Evolutionary conservation across 2,797 vertebrate genomes (phyloP).

Genomic region (Cossypha polioptera): DNA sequence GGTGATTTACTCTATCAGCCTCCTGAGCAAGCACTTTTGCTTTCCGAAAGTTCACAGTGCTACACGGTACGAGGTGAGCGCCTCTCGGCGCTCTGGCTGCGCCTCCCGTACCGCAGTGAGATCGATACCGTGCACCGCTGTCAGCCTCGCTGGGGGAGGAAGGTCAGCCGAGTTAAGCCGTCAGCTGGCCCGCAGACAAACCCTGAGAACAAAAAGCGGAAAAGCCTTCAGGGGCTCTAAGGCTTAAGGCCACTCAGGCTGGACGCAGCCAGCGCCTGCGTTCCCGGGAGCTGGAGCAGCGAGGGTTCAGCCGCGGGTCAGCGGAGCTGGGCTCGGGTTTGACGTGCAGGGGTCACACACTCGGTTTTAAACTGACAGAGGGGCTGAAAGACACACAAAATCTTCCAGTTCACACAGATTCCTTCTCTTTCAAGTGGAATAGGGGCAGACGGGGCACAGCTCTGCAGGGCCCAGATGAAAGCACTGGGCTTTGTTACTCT

Average conservation of each 20-base stretch:
- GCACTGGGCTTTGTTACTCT: not conserved
- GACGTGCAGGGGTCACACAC: rapidly evolving
- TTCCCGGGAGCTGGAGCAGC: not conserved
- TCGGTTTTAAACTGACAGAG: rapidly evolving
- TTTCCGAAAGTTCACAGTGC: slow-evolving; percentile 26
- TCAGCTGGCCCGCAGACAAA: not conserved
- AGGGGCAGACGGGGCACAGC: not conserved
- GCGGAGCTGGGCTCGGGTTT: not conserved
- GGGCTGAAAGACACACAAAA: not conserved
- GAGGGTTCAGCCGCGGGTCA: not conserved
- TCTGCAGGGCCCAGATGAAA: not conserved
- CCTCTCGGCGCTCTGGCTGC: not conserved
- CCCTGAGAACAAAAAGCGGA: not conserved
- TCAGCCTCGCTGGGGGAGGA: not conserved
- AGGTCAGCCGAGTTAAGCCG: not conserved
- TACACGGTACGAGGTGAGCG: not conserved
- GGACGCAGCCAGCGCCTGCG: not conserved
- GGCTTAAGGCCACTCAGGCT: not conserved
- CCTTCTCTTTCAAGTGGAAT: not conserved
- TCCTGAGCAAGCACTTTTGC: slow-evolving; percentile 35
- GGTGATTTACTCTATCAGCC: slow-evolving; percentile 38
- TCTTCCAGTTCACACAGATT: not conserved
- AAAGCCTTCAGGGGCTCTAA: not conserved
- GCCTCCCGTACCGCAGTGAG: slow-evolving; percentile 10
- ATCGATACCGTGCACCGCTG: slow-evolving; percentile 13